Base-by-base conservation (phyloP, 2,797 vertebrate genomes). In the Lerista edwardsae region DNA sequence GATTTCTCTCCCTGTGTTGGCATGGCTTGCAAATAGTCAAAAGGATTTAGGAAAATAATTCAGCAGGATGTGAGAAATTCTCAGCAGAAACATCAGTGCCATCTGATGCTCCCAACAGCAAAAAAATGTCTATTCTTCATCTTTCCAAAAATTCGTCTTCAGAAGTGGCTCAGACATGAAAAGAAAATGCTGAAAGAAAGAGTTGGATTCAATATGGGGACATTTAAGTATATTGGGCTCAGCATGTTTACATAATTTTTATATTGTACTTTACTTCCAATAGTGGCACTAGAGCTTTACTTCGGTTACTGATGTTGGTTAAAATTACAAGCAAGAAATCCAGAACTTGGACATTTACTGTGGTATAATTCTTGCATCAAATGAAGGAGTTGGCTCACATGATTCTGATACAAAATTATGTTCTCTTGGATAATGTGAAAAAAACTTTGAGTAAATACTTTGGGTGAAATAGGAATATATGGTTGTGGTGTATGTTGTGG, bases 271-370 rank as follows among this genome's bases (percentile, higher is more conserved):
- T 47, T 82, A 44, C 21, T 69, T 27, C 21, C 81, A 75, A 73
- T 25, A 29, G 2, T 81, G 69, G 27, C 41, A 44, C 6, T 75
- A n/a, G 36, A 29, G 62, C 39, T 1, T 29, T 14, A 44, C 36
- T 10, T 69, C 44, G n/a, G 44, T 41, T 10, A 68, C 39, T 34
- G n/a, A 23, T 23, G 87, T 92, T 85, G 21, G 74, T 65, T 79
- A 84, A 91, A 67, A 71, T 62, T 15, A 39, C 74, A 77, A 15
- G 41, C 77, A 41, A 86, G 71, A 17, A 91, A 77, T 75, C 86
- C 41, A 83, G 21, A 77, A n/a, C 34, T 39, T 64, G 25, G 6
- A 86, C 44, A 74, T 14, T 73, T 41, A 41, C 78, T 73, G 41
- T 17, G 27, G 25, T 57, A 29, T 15, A 64, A 55, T 64, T 55